Percentiles rank a stretch among this genome's conserved stretches.
Evolutionary conservation across 1,140 invertebrate species (phyloP).

Genomic region (Zaprionus davidi): DNA sequence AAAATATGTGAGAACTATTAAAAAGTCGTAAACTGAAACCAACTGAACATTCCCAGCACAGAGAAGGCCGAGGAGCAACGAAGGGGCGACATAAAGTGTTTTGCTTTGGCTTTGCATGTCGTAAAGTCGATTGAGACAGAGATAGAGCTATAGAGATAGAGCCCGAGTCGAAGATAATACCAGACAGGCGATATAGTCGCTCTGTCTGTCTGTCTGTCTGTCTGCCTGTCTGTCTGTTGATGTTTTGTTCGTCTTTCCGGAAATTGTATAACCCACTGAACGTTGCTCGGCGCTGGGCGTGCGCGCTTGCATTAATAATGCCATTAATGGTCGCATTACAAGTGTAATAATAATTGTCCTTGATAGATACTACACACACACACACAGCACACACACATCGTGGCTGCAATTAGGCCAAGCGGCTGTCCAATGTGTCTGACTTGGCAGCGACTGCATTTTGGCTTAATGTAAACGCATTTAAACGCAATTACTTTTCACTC

Average conservation of each 20-base stretch:
- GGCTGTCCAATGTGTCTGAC: slow-evolving; percentile 33
- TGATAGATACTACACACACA: slow-evolving; percentile 53
- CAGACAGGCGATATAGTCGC: not conserved
- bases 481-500: slow-evolving; percentile 81
- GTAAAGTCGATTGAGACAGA: slow-evolving; percentile 61
- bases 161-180: not conserved
- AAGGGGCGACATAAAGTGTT: slow-evolving; percentile 55
- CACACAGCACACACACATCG: not conserved
- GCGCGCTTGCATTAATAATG: slow-evolving; percentile 71
- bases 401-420: slow-evolving; percentile 49
- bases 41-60: slow-evolving; percentile 32
- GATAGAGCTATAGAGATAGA: slow-evolving; percentile 48
- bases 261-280: slow-evolving; percentile 60
- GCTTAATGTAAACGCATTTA: slow-evolving; percentile 80
- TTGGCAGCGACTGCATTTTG: slow-evolving; percentile 43
- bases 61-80: not conserved
- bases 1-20: slow-evolving; percentile 84
- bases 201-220: not conserved
- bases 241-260: slow-evolving; percentile 16
- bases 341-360: slow-evolving; percentile 83
- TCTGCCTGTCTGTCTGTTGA: not conserved
- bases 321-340: slow-evolving; percentile 72
- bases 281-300: slow-evolving; percentile 21
- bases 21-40: slow-evolving; percentile 78
- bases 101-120: slow-evolving; percentile 73